These are phyloP conservation scores for Porites lobata DNA, from an alignment of 92 coral and sea anemone species.

Conservation along the genomic window DNA sequence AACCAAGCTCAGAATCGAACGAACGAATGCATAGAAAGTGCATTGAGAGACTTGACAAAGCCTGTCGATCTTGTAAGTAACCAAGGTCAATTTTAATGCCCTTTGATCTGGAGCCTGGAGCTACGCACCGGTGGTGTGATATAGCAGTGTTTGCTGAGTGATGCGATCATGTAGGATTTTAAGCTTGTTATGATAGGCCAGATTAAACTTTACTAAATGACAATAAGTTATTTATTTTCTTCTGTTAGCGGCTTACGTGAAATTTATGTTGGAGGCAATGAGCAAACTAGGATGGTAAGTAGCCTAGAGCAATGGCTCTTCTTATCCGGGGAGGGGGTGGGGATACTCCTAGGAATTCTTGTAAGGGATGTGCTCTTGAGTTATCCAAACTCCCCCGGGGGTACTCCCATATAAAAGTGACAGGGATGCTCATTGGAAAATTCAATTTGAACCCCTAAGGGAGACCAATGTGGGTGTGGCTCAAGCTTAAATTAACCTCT, in stretches of 20 bases:
- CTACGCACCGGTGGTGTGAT: too few species aligned
- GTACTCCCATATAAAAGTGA: too few species aligned
- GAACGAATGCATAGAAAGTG: constrained; percentile 79
- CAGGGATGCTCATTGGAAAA: too few species aligned
- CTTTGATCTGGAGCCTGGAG: background rate
- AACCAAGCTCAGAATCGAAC: constrained; percentile 57
- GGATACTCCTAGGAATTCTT: too few species aligned
- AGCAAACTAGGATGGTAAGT: constrained; percentile 89
- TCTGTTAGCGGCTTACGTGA: constrained; percentile 80
- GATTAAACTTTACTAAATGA: too few species aligned
- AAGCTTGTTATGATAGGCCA: too few species aligned
- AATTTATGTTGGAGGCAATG: constrained; percentile 90
- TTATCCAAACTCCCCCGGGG: background rate
- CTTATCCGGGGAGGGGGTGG: too few species aligned
- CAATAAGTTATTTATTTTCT: background rate
- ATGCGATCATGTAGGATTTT: background rate
- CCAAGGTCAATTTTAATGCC: background rate
- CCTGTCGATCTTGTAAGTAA: constrained; percentile 75
- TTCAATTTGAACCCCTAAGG: too few species aligned
- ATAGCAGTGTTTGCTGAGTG: constrained; percentile 14
- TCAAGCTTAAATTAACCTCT: too few species aligned
- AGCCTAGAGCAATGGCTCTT: too few species aligned
- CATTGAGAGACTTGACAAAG: constrained; percentile 69
- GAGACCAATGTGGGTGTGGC: too few species aligned
- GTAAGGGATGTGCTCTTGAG: too few species aligned